phyloP scores from a whole-genome alignment of 2,113 vertebrate species.

The Emydocephalus ijimae region DNA sequence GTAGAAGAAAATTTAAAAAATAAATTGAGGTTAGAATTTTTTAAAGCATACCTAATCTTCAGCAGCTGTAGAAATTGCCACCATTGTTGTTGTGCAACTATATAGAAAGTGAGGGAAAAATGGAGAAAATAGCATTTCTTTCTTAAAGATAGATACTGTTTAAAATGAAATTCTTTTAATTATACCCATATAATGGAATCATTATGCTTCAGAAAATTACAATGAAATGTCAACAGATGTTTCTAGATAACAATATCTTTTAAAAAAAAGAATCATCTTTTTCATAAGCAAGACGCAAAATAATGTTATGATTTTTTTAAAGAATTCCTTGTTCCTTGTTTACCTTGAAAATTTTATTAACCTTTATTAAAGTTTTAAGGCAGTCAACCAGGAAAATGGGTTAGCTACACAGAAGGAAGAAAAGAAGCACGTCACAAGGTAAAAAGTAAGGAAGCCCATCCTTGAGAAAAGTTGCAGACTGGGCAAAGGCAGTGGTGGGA shows the following conservation, averaged over 20 bases:
- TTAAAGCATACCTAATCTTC: constrained; percentile 28
- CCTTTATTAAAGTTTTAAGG: background rate
- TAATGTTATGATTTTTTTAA: constrained; percentile 8
- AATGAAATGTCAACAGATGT: constrained; percentile 31
- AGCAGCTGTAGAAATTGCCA: constrained; percentile 30
- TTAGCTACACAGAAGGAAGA: background rate
- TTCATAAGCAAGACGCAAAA: constrained; percentile 32
- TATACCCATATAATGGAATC: constrained; percentile 42
- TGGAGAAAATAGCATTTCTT: constrained; percentile 36
- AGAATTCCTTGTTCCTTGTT: background rate
- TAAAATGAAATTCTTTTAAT: constrained; percentile 48
- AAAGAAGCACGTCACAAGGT: background rate
- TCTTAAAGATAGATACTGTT: constrained; percentile 30
- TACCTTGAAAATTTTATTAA: background rate
- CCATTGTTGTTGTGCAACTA: constrained; percentile 3
- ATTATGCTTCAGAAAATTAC: constrained; percentile 32
- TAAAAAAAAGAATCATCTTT: background rate
- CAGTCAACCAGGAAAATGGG: background rate
- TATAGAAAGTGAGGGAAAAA: constrained; percentile 27
- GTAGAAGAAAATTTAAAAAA: constrained; percentile 43
- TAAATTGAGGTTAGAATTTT: constrained; percentile 46
- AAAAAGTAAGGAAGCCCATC: background rate
- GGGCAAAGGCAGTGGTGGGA: background rate
- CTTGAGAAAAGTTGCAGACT: background rate
- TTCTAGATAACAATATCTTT: constrained; percentile 9